A percentile compares a stretch with the other conserved stretches of the same genome.
Conservation (phyloP, 2,113 vertebrate species). For the Aramus guarauna region DNA sequence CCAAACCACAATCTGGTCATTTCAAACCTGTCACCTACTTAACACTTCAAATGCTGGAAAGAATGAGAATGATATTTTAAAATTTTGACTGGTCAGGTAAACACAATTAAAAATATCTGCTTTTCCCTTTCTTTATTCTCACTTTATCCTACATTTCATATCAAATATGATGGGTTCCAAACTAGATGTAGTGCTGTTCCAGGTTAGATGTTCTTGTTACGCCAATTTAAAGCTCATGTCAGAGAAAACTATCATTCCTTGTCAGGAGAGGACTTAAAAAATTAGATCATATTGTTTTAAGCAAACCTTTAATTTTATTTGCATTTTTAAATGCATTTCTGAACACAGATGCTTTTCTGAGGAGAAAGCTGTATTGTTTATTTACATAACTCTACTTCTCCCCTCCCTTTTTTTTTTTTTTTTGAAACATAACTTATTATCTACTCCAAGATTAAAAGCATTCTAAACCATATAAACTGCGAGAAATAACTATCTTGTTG, state of each 20-base stretch:
- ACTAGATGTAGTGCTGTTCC: background rate
- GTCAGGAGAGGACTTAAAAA: background rate
- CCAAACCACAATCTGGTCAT: background rate
- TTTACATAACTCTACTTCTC: background rate
- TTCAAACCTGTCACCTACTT: background rate
- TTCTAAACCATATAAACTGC: slow-evolving; percentile 48
- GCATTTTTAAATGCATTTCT: background rate
- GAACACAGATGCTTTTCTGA: background rate
- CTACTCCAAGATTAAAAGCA: slow-evolving; percentile 57
- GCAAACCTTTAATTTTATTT: background rate
- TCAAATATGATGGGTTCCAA: background rate
- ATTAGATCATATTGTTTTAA: background rate
- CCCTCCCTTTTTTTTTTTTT: background rate
- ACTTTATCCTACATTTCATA: background rate
- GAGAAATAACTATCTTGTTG: slow-evolving; percentile 54
- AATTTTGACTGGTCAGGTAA: background rate
- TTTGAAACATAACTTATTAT: slow-evolving; percentile 56
- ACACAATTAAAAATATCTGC: background rate
- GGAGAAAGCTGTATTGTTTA: background rate
- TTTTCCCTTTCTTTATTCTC: background rate
- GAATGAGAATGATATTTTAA: background rate
- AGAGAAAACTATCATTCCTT: background rate
- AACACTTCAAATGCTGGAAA: background rate
- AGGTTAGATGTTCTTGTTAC: background rate
- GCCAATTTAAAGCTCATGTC: background rate